phyloP scores from a whole-genome alignment of 2,888 invertebrate species.

The Drosophila recens region DNA sequence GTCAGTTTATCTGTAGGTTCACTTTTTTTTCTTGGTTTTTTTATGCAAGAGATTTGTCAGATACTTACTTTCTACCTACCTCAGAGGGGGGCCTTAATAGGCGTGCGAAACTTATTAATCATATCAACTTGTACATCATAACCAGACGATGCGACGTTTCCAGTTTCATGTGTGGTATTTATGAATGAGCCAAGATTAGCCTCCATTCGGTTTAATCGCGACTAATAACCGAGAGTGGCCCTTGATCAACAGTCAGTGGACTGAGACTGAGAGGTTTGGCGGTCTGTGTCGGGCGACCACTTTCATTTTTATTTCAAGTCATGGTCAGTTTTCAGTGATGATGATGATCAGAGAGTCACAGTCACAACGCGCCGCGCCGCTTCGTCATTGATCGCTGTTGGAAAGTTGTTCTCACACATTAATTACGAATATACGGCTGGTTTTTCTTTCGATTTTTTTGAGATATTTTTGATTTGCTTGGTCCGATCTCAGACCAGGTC shows the following conservation, averaged over 20 bases:
- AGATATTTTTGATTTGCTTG: constrained; percentile 33
- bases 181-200: constrained; percentile 77
- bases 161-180: constrained; percentile 65
- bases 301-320: constrained; percentile 81
- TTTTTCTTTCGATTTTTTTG: constrained; percentile 24
- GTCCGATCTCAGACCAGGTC: constrained; percentile 6
- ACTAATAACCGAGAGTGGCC: constrained; percentile 70
- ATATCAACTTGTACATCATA: constrained; percentile 50
- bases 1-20: constrained; percentile 42
- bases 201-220: constrained; percentile 70
- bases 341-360: constrained; percentile 30
- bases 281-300: constrained; percentile 60
- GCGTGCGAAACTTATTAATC: constrained; percentile 80
- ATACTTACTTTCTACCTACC: constrained; percentile 42
- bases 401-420: constrained; percentile 77
- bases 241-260: constrained; percentile 55
- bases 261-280: constrained; percentile 14
- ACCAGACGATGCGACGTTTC: constrained; percentile 35
- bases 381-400: constrained; percentile 58
- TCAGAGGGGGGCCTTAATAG: constrained; percentile 57
- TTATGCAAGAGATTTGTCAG: constrained; percentile 35
- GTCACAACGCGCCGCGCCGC: constrained; percentile 28
- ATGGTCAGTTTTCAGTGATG: constrained; percentile 59
- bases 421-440: constrained; percentile 51
- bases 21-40: constrained; percentile 41